phyloP scores from a whole-genome alignment of 2,113 vertebrate genomes.

The Sprattus sprattus region DNA sequence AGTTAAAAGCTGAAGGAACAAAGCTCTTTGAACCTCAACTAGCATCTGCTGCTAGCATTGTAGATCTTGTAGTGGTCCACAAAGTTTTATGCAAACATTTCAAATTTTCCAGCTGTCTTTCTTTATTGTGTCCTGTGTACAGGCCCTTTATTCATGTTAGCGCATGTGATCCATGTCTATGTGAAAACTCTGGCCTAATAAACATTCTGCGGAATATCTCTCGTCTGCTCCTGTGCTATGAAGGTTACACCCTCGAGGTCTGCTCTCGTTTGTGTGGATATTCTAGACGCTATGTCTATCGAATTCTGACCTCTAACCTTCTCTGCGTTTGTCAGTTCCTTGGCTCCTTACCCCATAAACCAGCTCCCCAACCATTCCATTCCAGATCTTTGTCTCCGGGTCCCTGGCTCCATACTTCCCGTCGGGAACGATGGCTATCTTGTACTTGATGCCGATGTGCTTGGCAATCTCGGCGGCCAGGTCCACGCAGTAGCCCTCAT shows the following conservation, averaged over 20 bases:
- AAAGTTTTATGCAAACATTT: neutral
- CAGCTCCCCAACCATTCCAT: conserved; percentile 99
- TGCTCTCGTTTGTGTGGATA: neutral
- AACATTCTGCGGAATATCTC: neutral
- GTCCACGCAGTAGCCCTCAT: conserved; percentile 98
- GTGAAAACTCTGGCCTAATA: neutral
- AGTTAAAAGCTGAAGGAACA: neutral
- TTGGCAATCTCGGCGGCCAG: conserved; percentile 98
- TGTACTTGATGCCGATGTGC: conserved; percentile 98
- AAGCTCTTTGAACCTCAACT: neutral
- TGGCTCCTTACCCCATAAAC: conserved; percentile 91
- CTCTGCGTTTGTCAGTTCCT: neutral
- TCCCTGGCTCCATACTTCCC: conserved; percentile 98
- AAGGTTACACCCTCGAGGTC: neutral
- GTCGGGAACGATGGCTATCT: conserved; percentile 97
- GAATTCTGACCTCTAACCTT: neutral
- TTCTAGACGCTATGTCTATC: neutral
- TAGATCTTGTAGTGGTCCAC: neutral
- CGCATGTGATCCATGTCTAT: neutral
- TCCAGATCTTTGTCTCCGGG: conserved; percentile 99
- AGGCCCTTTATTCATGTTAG: neutral
- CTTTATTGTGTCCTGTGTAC: neutral
- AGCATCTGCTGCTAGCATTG: neutral
- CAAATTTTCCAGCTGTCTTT: neutral
- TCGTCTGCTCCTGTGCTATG: neutral